Evolutionary conservation across 2,797 vertebrate species (phyloP), one percentile per base, ranked within the genome.

Genomic region (Miichthys miiuy): DNA sequence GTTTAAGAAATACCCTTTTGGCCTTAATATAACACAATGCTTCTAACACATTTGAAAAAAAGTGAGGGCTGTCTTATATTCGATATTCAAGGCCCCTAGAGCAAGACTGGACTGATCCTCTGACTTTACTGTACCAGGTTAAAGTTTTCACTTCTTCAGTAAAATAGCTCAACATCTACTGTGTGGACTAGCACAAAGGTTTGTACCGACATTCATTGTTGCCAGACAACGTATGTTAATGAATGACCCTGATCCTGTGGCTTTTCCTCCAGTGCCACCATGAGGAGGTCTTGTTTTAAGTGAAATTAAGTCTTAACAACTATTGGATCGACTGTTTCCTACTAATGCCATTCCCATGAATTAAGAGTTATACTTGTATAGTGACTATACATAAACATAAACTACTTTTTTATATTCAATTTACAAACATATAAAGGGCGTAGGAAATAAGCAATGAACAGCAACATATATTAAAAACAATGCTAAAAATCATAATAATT

Each of bases 1-100:
- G 17, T 75, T 77, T 57, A 56, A 63, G 47, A 72, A 74, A 68
- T 20, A 63, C 5, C 23, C 61, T 20, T 23, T 41, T 58, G 71
- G 48, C 34, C 16, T 54, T 16, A 60, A 50, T 60, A 10, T 3
- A 44, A 61, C 11, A 51, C 16, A 27, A 18, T 44, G 6, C 2
- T 44, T 47, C 10, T 12, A 55, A 66, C 55, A 48, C 4, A 7
- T 57, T 50, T 74, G 3, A 63, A 66, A 42, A 55, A 48, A n/a
- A n/a, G 16, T 51, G 42, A 60, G 5, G 5, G 2, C 5, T 72
- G 27, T 66, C 46, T 48, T 30, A 1, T 21, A 20, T 57, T 38
- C 21, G n/a, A 61, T 63, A 42, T 42, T 57, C 11, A 65, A 42
- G 34, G 21, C 38, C 18, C 11, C 17, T 11, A 23, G 21, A 16